Evolutionary conservation across 2,113 vertebrate species (phyloP).

Genomic region (Tyto alba): DNA sequence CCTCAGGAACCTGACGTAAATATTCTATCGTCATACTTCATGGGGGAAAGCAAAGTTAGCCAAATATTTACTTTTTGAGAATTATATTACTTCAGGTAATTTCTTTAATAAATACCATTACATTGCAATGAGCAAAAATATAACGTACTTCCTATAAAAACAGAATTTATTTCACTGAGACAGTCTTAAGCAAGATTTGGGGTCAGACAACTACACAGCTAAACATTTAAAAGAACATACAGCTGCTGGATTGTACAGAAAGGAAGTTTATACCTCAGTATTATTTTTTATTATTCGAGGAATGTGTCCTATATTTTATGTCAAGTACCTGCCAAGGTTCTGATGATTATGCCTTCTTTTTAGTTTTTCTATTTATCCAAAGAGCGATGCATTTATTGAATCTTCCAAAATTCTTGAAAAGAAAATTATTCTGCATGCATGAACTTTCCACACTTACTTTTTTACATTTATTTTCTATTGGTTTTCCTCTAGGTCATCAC

Average conservation of each 20-base stretch:
- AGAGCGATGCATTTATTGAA: not conserved
- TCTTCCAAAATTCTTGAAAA: not conserved
- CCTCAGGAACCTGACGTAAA: not conserved
- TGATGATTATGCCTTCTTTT: not conserved
- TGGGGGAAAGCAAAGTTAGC: not conserved
- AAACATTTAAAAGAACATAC: not conserved
- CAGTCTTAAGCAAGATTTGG: not conserved
- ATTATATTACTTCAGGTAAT: not conserved
- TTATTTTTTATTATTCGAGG: not conserved
- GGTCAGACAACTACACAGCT: not conserved
- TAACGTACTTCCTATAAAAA: not conserved
- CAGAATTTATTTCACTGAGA: not conserved
- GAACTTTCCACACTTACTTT: not conserved
- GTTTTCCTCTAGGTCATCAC: not conserved
- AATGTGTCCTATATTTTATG: not conserved
- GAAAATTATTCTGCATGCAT: not conserved
- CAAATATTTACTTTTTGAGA: not conserved
- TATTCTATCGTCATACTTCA: not conserved
- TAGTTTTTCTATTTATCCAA: not conserved
- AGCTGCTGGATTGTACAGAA: not conserved
- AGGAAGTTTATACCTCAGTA: not conserved
- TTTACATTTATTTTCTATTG: not conserved
- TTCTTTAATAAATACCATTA: not conserved
- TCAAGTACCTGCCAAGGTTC: not conserved
- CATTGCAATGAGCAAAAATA: not conserved